Evolutionary conservation across 1,140 invertebrate genomes (phyloP).

Genomic region (Diachasmimorpha longicaudata): DNA sequence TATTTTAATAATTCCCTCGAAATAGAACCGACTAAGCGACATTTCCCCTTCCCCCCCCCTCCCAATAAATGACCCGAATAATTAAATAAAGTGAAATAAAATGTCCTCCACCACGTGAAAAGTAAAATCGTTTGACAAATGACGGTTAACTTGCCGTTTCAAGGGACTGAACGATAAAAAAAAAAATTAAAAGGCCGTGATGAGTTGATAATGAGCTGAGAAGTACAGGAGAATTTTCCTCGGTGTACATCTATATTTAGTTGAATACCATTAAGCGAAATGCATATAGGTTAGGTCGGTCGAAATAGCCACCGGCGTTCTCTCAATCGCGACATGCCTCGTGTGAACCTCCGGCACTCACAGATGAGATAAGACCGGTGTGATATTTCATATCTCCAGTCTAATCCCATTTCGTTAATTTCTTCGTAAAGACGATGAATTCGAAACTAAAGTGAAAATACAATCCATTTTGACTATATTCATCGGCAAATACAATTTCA

Average conservation of each 20-base stretch:
- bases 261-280: constrained; percentile 4
- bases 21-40: neutral
- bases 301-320: neutral
- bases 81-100: neutral
- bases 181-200: neutral
- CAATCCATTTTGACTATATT: neutral
- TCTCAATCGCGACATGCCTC: neutral
- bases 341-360: constrained; percentile 6
- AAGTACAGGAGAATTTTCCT: neutral
- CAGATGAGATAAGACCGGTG: constrained; percentile 19
- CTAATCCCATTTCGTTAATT: neutral
- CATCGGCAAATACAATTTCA: neutral
- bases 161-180: neutral
- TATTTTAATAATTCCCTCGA: neutral
- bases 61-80: neutral
- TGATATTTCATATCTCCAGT: constrained; percentile 6
- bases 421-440: neutral
- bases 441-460: neutral
- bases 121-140: neutral
- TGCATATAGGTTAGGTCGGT: neutral
- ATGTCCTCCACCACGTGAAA: too few species aligned
- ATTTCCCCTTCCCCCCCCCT: too few species aligned
- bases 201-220: neutral
- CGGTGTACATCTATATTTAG: neutral
- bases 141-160: neutral